These are phyloP conservation scores for Paraplagusia blochii DNA, from an alignment of 2,113 vertebrate species.

Conservation along the genomic window DNA sequence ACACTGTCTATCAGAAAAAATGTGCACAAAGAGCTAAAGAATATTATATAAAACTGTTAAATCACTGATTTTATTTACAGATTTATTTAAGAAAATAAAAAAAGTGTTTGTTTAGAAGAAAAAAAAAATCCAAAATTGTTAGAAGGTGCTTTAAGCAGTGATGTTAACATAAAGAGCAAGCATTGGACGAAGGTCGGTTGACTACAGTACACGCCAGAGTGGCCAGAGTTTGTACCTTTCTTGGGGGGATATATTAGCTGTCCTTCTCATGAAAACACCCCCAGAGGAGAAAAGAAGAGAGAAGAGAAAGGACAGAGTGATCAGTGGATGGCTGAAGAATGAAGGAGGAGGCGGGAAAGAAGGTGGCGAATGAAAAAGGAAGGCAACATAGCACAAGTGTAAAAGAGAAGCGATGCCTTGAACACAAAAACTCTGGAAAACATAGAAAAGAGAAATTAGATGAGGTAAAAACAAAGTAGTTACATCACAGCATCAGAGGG, in stretches of 20 bases:
- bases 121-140: constrained; percentile 15
- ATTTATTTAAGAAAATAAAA: too few relatives aligned
- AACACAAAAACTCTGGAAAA: constrained; percentile 84
- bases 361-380: constrained; percentile 23
- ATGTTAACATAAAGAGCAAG: constrained; percentile 60
- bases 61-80: too few relatives aligned
- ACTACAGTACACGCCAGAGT: constrained; percentile 46
- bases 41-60: too few relatives aligned
- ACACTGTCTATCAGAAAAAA: neutral
- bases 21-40: too few relatives aligned
- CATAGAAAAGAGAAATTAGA: constrained; percentile 81
- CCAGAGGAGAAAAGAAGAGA: constrained; percentile 76
- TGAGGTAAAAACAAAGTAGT: constrained; percentile 56
- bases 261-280: constrained; percentile 90
- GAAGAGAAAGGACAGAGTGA: constrained; percentile 78
- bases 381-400: constrained; percentile 59
- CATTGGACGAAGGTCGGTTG: constrained; percentile 34
- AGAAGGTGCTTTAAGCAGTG: constrained; percentile 28
- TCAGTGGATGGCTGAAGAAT: constrained; percentile 82
- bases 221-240: constrained; percentile 85
- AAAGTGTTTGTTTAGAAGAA: too few relatives aligned
- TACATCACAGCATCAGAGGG: constrained; percentile 45
- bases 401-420: constrained; percentile 73
- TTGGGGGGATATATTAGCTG: constrained; percentile 89
- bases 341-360: constrained; percentile 50